Base-by-base conservation (phyloP, 2,113 vertebrate species). In the Chaenocephalus aceratus region DNA sequence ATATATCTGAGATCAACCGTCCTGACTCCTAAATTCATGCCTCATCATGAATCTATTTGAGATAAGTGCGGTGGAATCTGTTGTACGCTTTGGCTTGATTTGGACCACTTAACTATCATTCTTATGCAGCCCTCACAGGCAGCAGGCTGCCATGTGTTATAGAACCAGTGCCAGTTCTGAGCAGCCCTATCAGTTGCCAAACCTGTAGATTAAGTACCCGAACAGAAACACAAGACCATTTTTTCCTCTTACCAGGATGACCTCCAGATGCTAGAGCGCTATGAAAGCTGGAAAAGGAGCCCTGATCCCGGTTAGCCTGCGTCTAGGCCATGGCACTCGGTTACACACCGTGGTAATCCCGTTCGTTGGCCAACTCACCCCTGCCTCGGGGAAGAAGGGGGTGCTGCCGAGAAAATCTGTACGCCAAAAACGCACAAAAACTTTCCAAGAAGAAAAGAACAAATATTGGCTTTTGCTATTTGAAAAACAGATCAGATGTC, bases 321-420 rank as follows among this genome's bases (percentile, higher is more conserved):
- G 59, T 83, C 82, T 79, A 75, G 83, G 84, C 80, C 79, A 13
- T 83, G 72, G 83, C 79, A 88, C 86, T 90, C 86, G 84, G 82
- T 91, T 91, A 92, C 80, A 83, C 83, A 82, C 88, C 91, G 85
- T 91, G 87, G 68, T 91, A 94, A 93, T 93, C 91, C 80, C 60
- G 44, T 89, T 80, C 89, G 91, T 88, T 92, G 90, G 92, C 86
- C 60, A 34, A 75, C 89, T 90, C 73, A 83, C 80, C 86, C 48
- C 63, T 72, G 90, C 87, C 70, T 72, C 59, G 2, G 78, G 87
- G 79, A 85, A 83, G 80, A 87, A 79, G 82, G 83, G 84, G 83
- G 82, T 30, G 62, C 85, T 89, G 88, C 85, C 16, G 76, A 82
- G 87, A 72, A 90, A 92, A 90, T 88, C 75, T 86, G 80, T 61